A percentile compares a stretch with the other conserved stretches of the same genome.
These are phyloP conservation scores for Esperia sulphurella DNA, from an alignment of 2,888 invertebrate genomes.

Conservation along the genomic window DNA sequence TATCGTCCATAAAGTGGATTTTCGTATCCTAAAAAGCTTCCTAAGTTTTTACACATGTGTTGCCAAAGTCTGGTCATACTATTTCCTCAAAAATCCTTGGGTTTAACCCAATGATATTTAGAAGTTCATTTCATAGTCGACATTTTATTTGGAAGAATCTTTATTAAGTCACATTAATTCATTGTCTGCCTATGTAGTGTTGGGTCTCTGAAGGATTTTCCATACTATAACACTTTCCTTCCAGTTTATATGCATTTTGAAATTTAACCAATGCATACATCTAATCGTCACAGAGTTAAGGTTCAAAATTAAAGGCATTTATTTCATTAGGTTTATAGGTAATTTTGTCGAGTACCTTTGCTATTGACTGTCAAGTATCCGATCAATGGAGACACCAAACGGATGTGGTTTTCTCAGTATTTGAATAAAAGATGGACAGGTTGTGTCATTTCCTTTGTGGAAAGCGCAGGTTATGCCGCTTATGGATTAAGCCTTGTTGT, in stretches of 20 bases:
- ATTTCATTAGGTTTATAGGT: neutral
- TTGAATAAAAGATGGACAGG: constrained; percentile 52
- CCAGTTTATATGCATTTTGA: neutral
- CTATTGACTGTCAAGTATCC: constrained; percentile 33
- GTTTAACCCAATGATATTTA: too few relatives aligned
- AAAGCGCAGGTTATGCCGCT: constrained; percentile 24
- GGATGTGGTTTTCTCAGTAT: constrained; percentile 52
- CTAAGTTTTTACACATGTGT: too few relatives aligned
- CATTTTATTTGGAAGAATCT: too few relatives aligned
- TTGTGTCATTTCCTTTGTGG: constrained; percentile 57
- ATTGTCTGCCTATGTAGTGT: too few relatives aligned
- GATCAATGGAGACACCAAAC: constrained; percentile 44
- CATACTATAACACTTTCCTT: too few relatives aligned
- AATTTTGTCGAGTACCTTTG: constrained; percentile 1
- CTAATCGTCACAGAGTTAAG: constrained; percentile 4
- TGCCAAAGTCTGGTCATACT: too few relatives aligned
- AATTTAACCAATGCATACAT: neutral
- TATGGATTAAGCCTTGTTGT: constrained; percentile 17
- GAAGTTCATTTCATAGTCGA: too few relatives aligned
- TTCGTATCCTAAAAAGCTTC: too few relatives aligned
- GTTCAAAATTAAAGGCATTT: constrained; percentile 5
- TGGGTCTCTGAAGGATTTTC: too few relatives aligned
- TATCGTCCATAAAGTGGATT: too few relatives aligned
- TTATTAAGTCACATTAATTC: too few relatives aligned
- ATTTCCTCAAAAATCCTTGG: too few relatives aligned